Base-by-base conservation (phyloP, 2,113 vertebrate genomes). In the Rhizomys pruinosus region DNA sequence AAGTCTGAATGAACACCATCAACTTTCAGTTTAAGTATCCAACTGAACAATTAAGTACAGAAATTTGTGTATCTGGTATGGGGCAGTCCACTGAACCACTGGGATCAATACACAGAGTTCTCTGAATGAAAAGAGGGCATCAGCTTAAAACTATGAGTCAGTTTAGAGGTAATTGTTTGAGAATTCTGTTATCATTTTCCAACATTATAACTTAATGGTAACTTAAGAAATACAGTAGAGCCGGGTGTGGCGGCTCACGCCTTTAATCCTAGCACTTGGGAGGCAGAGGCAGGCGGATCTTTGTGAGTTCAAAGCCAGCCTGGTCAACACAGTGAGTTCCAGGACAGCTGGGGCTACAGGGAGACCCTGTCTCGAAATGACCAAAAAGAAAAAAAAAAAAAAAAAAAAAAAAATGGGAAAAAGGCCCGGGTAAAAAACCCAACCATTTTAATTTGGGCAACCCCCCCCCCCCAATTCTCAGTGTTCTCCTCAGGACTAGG, bases 1-100 rank as follows among this genome's bases (percentile, higher is more conserved):
- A 72, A 55, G 39, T 82, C 71, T 96, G 72, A 97, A 90, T 61
- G 55, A 92, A 84, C 34, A 89, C 13, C 76, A 81, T 47, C 29
- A 84, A 76, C 77, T 91, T 77, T 61, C 10, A 2, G n/a, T 52
- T 76, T 73, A 82, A 84, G 69, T 59, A 87, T 37, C 69, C 88
- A 84, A 44, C 1, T 69, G 80, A 79, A 57, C 0, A 20, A 73
- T 59, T 64, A 63, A 27, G 42, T 42, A 66, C 4, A 71, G 61
- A 66, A n/a, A n/a, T 61, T 1, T 25, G 25, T 17, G 19, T 25
- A 29, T 77, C 57, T 69, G 11, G 23, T 27, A 17, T 9, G 22
- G 22, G 78, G 34, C 27, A 57, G 10, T 52, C 64, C 59, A 52
- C 23, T n/a, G 27, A 79, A 23, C 55, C 17, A 7, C 15, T 17